phyloP scores from a whole-genome alignment of 2,113 vertebrate genomes.

The Antennarius striatus region DNA sequence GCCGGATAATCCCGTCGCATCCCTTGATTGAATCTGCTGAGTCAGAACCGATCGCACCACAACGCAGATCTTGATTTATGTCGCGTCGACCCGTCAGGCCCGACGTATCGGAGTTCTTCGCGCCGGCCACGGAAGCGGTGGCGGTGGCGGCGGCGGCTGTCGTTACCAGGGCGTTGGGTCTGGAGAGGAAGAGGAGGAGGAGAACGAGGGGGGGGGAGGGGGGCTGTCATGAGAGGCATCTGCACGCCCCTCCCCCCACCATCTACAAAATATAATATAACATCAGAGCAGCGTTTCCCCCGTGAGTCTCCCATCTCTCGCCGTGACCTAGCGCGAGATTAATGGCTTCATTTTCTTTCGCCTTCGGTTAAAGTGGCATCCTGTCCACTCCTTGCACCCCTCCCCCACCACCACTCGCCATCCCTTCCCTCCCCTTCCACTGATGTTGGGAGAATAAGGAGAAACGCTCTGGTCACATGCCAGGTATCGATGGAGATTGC shows the following conservation, averaged over 20 bases:
- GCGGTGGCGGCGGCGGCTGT: slow-evolving; percentile 18
- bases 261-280: slow-evolving; percentile 43
- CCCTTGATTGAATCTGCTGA: not conserved
- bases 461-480: slow-evolving; percentile 51
- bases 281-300: slow-evolving; percentile 38
- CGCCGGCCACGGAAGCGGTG: slow-evolving; percentile 15
- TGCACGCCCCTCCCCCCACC: slow-evolving; percentile 14
- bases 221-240: slow-evolving; percentile 26
- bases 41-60: slow-evolving; percentile 22
- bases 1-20: too few species aligned
- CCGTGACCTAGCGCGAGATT: slow-evolving; percentile 60
- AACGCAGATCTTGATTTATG: slow-evolving; percentile 39
- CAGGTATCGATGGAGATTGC: slow-evolving; percentile 41
- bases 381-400: slow-evolving; percentile 51
- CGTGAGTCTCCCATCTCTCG: slow-evolving; percentile 56
- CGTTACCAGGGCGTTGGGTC: slow-evolving; percentile 28
- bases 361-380: slow-evolving; percentile 68
- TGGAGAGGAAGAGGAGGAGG: slow-evolving; percentile 12
- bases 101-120: slow-evolving; percentile 50
- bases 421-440: not conserved
- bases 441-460: slow-evolving; percentile 51
- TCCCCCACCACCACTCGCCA: not conserved
- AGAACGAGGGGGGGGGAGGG: too few species aligned
- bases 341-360: slow-evolving; percentile 74
- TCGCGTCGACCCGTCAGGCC: slow-evolving; percentile 48